Base-by-base conservation (phyloP, 2,797 vertebrate species). In the Poecilia velifera region DNA sequence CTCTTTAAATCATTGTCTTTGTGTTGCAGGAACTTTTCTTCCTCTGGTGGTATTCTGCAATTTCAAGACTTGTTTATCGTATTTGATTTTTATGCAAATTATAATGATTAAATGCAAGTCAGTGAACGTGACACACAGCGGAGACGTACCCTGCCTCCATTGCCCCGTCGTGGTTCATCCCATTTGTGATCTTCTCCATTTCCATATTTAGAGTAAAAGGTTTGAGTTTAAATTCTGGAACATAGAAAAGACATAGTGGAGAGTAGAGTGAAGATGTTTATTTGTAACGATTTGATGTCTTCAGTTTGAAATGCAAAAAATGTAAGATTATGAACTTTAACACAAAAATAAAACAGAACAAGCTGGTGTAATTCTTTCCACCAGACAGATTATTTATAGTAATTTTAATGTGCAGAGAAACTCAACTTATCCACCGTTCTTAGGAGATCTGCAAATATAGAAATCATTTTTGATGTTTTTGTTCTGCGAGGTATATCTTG, bases 131-230 rank as follows among this genome's bases (percentile, higher is more conserved):
- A 34, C 5, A 8, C 31, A 64, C 7, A 47, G 3, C 46, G 2
- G 13, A 77, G 31, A 87, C 90, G 0, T 92, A 96, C 95, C 93
- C 91, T 74, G 84, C 91, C 49, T 96, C 95, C 80, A 88, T 41
- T 6, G 80, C 80, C 53, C 53, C 87, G 0, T 93, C 92, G 39
- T 82, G 89, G 76, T 87, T 91, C 47, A 83, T 84, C 20, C 94
- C 94, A 41, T 95, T 95, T 5, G 92, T 85, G 6, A 92, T 62
- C 82, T 96, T 96, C 78, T 95, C 91, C 76, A 95, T 82, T 79
- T 96, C 95, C 95, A 96, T 96, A 6, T 51, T 90, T 77, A 41
- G 13, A n/a, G 28, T 31, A 22, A 43, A 31, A n/a, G 2, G 8
- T 34, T 34, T 25, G 34, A 41, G 7, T n/a, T n/a, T 13, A 9